Evolutionary conservation across 2,888 invertebrate species (phyloP), one percentile per base, ranked within the genome.

Genomic region (Cephus spinipes): DNA sequence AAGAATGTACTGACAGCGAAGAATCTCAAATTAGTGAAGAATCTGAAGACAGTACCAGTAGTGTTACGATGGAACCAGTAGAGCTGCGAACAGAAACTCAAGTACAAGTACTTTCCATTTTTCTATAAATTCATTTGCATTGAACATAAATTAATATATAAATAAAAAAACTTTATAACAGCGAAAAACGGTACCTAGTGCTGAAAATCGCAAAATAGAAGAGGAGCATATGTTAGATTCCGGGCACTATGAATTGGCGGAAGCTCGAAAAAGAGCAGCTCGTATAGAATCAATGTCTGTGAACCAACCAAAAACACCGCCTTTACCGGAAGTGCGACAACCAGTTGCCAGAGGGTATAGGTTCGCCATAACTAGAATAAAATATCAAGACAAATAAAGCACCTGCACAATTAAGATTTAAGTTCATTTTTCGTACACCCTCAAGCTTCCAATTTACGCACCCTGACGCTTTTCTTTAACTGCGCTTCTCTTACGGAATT

Each of bases 1-100:
- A 93, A 86, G 92, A 92, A 74, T 90, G 89, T 73, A 88, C 87
- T 3, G 89, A 90, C 9, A 89, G 87, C 75, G 88, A 87, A 71
- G 81, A 79, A 71, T 88, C 90, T 3, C 81, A 85, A 76, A 85
- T 90, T 30, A 89, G 87, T 69, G 90, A 91, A 78, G 85, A 85
- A 74, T 84, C 87, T 15, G 85, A 77, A 4, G 81, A 77, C 68
- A 85, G 77, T 75, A 76, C 79, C 12, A 84, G 79, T 34, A 84
- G 77, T 76, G 78, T 81, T 0, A 83, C 86, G 35, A 31, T 86
- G 31, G 87, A 89, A 75, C 89, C 91, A 3, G 88, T 90, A 73
- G 89, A 88, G 83, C 81, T 90, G 78, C 82, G 81, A 68, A 84
- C 83, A 0, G 79, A 85, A 69, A 77, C 81, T 77, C 81, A 79